A percentile compares a stretch with the other conserved stretches of the same genome.
Evolutionary conservation across 2,888 invertebrate species (phyloP).

Genomic region (Andrena trimmerana): DNA sequence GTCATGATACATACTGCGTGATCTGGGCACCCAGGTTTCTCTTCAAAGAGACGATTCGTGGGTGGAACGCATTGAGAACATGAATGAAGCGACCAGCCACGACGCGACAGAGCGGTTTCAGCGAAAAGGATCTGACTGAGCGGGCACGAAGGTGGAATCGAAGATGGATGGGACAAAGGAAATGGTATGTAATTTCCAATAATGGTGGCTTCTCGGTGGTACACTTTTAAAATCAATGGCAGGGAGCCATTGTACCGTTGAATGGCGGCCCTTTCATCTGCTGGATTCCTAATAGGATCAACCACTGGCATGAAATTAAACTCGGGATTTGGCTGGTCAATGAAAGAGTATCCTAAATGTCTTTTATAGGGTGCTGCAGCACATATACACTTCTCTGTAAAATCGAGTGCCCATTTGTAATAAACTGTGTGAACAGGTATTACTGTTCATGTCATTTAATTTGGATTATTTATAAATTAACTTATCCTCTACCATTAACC

Average conservation of each 20-base stretch:
- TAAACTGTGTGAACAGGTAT: background rate
- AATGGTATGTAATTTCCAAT: constrained; percentile 54
- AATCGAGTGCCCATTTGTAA: constrained; percentile 11
- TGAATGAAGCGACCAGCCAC: background rate
- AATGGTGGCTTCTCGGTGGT: constrained; percentile 39
- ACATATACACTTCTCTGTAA: background rate
- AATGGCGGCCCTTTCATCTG: constrained; percentile 29
- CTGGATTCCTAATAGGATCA: constrained; percentile 40
- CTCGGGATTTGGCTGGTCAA: constrained; percentile 16
- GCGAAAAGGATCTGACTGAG: constrained; percentile 28
- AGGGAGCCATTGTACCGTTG: constrained; percentile 35
- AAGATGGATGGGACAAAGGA: constrained; percentile 41
- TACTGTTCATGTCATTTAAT: too few species aligned
- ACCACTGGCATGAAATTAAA: constrained; percentile 45
- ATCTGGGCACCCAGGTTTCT: background rate
- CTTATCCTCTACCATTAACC: too few species aligned
- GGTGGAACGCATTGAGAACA: background rate
- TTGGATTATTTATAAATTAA: background rate
- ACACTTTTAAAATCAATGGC: constrained; percentile 44
- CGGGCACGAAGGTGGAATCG: constrained; percentile 36
- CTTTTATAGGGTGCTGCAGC: background rate
- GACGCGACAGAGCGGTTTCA: constrained; percentile 27
- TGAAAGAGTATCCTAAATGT: background rate
- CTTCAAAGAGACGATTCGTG: background rate
- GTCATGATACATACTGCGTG: background rate